These are phyloP conservation scores for Hydrozoanthus gracilis DNA, from an alignment of 92 coral and sea anemone genomes.

Conservation along the genomic window DNA sequence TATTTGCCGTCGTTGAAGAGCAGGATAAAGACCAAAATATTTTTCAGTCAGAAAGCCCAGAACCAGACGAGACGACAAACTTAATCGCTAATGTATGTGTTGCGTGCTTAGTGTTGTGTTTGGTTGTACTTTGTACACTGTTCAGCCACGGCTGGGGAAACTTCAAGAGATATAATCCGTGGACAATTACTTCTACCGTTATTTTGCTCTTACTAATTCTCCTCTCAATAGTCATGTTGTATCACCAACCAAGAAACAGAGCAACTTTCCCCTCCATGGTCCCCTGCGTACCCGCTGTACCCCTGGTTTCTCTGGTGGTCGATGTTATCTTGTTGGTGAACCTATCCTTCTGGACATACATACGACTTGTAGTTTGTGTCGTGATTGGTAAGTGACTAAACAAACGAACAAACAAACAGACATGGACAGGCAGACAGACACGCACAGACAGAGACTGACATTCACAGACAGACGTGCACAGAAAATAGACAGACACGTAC, in stretches of 20 bases:
- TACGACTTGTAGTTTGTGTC: constrained; percentile 74
- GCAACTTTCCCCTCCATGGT: constrained; percentile 84
- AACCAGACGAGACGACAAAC: constrained; percentile 33
- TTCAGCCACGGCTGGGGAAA: constrained; percentile 49
- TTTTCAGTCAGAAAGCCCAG: background rate
- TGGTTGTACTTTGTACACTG: constrained; percentile 65
- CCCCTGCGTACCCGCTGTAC: constrained; percentile 78
- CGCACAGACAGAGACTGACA: background rate
- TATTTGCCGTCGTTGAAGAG: constrained; percentile 4
- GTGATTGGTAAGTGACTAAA: constrained; percentile 74
- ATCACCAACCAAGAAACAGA: constrained; percentile 73
- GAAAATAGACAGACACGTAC: background rate
- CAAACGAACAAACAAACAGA: background rate
- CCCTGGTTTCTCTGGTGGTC: constrained; percentile 74
- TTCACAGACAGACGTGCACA: background rate
- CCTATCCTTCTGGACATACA: constrained; percentile 65
- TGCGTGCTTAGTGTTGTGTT: constrained; percentile 52
- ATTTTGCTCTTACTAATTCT: constrained; percentile 54
- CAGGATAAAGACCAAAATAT: background rate
- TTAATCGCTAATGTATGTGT: constrained; percentile 66
- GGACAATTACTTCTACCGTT: constrained; percentile 52
- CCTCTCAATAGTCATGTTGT: constrained; percentile 59
- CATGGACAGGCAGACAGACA: background rate
- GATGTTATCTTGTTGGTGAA: constrained; percentile 73
- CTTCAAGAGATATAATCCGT: constrained; percentile 30